phyloP scores from a whole-genome alignment of 2,888 invertebrate species.

The Apamea anceps region DNA sequence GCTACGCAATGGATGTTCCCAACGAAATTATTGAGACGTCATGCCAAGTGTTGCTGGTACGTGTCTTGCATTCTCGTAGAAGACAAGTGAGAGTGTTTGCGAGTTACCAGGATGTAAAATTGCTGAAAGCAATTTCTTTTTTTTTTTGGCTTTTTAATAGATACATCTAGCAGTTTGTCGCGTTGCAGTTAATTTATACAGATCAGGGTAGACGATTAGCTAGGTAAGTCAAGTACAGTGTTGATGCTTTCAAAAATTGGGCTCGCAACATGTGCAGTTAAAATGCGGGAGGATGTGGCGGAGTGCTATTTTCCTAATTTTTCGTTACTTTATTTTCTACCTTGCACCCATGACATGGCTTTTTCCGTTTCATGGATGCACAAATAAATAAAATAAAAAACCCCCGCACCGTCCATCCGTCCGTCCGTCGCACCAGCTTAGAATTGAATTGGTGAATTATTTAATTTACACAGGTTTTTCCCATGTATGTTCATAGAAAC shows the following conservation, averaged over 20 bases:
- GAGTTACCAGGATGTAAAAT: not conserved
- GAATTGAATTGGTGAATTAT: not conserved
- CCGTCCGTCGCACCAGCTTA: not conserved
- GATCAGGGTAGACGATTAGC: not conserved
- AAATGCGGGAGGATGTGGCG: not conserved
- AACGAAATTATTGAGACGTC: not conserved
- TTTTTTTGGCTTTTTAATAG: not conserved
- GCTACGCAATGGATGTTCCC: slow-evolving; percentile 33
- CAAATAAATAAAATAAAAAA: too few species aligned
- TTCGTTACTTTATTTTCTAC: not conserved
- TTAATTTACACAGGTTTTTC: not conserved
- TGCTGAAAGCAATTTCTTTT: not conserved
- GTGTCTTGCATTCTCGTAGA: slow-evolving; percentile 6
- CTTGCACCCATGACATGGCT: not conserved
- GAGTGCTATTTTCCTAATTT: not conserved
- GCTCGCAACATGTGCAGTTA: not conserved
- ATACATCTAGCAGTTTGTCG: not conserved
- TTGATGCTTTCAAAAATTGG: not conserved
- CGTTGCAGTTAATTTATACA: not conserved
- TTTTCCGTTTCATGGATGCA: too few species aligned
- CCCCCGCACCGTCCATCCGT: too few species aligned
- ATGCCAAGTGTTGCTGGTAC: slow-evolving; percentile 31
- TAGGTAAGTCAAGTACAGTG: not conserved
- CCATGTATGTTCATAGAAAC: slow-evolving; percentile 76
- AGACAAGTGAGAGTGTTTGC: slow-evolving; percentile 2